A percentile compares a stretch with the other conserved stretches of the same genome.
Conservation (phyloP, 2,797 vertebrate species). For the Platalea minor region DNA sequence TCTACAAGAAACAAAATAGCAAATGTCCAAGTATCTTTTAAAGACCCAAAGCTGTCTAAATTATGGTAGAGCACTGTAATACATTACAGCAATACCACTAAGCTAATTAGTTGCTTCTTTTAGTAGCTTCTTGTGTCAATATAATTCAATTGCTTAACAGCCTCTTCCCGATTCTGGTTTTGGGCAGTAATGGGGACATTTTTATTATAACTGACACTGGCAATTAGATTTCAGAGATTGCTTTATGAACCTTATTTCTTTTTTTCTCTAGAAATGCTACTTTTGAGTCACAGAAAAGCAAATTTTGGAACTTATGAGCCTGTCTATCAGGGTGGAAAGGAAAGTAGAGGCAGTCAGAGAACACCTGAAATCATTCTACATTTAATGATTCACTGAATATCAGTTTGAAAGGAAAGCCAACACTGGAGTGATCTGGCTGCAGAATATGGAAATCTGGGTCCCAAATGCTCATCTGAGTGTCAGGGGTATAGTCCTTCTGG, state of each 20-base stretch:
- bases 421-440: neutral
- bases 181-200: neutral
- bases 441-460: neutral
- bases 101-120: slow-evolving; percentile 42
- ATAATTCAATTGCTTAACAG: slow-evolving; percentile 36
- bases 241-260: neutral
- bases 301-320: neutral
- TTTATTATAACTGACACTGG: neutral
- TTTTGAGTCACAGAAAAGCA: neutral
- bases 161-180: neutral
- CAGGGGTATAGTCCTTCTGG: neutral
- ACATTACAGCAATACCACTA: neutral
- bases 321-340: neutral
- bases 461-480: neutral
- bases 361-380: neutral
- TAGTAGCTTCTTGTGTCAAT: neutral
- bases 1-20: neutral
- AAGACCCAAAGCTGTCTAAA: neutral
- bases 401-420: neutral
- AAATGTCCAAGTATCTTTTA: neutral
- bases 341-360: neutral
- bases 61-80: neutral
- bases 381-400: neutral
- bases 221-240: slow-evolving; percentile 26
- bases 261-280: neutral